A percentile compares a stretch with the other conserved stretches of the same genome.
Conservation (phyloP, 2,888 invertebrate species). For the Metopia argyrocephala region DNA sequence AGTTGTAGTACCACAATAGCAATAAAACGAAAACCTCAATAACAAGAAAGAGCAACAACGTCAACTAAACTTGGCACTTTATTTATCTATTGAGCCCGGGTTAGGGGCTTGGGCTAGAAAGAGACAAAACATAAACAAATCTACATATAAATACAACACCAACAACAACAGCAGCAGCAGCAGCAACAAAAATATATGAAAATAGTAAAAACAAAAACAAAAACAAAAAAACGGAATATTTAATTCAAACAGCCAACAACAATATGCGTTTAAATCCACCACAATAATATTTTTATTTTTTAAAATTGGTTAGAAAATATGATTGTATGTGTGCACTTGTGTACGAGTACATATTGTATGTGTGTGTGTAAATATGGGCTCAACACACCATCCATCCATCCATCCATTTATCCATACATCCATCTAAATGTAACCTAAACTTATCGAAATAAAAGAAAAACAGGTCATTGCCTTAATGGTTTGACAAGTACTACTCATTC, state of each 20-base stretch:
- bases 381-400: constrained; percentile 29
- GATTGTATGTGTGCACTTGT: not conserved
- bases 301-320: not conserved
- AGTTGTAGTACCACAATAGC: constrained; percentile 13
- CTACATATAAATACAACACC: constrained; percentile 34
- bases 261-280: constrained; percentile 38
- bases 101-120: constrained; percentile 12
- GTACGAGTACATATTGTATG: not conserved
- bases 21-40: constrained; percentile 49
- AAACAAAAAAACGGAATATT: constrained; percentile 25
- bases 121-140: constrained; percentile 64
- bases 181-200: constrained; percentile 1
- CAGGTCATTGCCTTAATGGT: constrained; percentile 76
- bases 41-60: constrained; percentile 26
- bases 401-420: constrained; percentile 40
- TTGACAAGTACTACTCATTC: constrained; percentile 58
- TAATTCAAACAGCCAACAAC: constrained; percentile 28
- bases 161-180: constrained; percentile 21
- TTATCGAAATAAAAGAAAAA: constrained; percentile 68
- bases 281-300: constrained; percentile 22
- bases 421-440: constrained; percentile 63
- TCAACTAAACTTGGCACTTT: constrained; percentile 47
- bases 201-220: not conserved
- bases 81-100: not conserved
- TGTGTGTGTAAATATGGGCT: not conserved